Evolutionary conservation across 35 echinoderm and acorn worm genomes (phyloP).

Genomic region (Ophiothrix spiculata): DNA sequence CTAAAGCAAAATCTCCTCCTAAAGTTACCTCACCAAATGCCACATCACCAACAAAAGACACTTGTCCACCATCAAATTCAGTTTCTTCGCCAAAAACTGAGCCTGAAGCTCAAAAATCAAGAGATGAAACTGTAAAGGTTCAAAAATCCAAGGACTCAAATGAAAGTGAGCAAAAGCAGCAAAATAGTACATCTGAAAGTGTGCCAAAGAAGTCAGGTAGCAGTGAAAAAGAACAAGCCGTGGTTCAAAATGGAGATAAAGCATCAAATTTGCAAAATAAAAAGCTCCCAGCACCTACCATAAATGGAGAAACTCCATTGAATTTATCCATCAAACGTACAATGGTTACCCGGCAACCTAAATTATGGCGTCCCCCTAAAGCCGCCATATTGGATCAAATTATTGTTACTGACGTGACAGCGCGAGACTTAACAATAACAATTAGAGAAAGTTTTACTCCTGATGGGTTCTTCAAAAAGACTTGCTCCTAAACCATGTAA

Average conservation of each 20-base stretch:
- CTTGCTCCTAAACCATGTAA: neutral
- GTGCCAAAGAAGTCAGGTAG: neutral
- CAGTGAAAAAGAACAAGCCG: neutral
- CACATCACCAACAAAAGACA: too few relatives aligned
- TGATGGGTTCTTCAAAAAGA: slow-evolving; percentile 74
- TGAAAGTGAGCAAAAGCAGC: too few relatives aligned
- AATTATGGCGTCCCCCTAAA: neutral
- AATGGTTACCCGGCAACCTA: neutral
- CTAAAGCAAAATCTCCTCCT: too few relatives aligned
- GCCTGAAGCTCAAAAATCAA: too few relatives aligned
- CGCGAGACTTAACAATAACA: slow-evolving; percentile 71
- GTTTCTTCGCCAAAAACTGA: too few relatives aligned
- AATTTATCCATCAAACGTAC: neutral
- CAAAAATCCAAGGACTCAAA: too few relatives aligned
- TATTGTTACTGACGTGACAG: slow-evolving; percentile 80
- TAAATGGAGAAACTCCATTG: neutral
- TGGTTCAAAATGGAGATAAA: neutral
- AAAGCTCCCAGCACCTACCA: too few relatives aligned
- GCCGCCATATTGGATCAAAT: slow-evolving; percentile 34
- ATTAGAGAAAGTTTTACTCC: slow-evolving; percentile 76
- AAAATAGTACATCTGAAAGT: neutral
- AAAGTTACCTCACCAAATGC: too few relatives aligned
- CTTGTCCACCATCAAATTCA: too few relatives aligned
- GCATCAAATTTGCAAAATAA: neutral
- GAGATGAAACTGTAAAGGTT: too few relatives aligned